A percentile compares a stretch with the other conserved stretches of the same genome.
Conservation (phyloP, 2,797 vertebrate species). For the Mus spretus region DNA sequence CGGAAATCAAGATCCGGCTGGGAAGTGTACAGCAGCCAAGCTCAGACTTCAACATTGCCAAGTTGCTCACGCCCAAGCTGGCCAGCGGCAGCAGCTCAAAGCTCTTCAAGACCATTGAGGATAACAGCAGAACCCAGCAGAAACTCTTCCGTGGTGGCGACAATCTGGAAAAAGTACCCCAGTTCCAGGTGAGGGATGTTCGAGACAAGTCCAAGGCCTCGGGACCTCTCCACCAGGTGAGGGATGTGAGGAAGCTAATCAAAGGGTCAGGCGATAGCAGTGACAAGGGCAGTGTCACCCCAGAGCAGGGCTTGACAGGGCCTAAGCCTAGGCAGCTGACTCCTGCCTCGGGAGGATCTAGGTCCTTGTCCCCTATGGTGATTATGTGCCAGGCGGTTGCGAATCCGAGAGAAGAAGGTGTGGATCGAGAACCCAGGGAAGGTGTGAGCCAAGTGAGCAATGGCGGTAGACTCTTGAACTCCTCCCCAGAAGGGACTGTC, state of each 20-base stretch:
- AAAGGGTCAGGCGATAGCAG: conserved; percentile 94
- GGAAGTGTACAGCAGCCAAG: conserved; percentile 92
- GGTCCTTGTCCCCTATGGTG: conserved; percentile 92
- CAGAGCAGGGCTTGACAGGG: conserved; percentile 89
- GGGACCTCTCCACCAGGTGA: conserved; percentile 96
- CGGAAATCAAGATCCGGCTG: conserved; percentile 96
- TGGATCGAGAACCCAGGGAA: conserved; percentile 78
- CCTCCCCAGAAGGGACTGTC: conserved; percentile 88
- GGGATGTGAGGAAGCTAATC: conserved; percentile 97
- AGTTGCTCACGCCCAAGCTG: conserved; percentile 95
- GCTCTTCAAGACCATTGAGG: conserved; percentile 88
- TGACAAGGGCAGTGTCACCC: conserved; percentile 87
- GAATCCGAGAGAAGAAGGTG: conserved; percentile 87
- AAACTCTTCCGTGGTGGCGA: conserved; percentile 89
- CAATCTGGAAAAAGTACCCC: conserved; percentile 92
- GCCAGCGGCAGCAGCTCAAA: conserved; percentile 86
- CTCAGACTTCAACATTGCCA: conserved; percentile 94
- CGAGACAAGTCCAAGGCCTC: conserved; percentile 94
- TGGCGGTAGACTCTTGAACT: conserved; percentile 55
- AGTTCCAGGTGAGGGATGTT: conserved; percentile 95
- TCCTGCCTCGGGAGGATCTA: conserved; percentile 83
- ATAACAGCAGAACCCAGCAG: conserved; percentile 87
- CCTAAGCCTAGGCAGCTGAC: conserved; percentile 88
- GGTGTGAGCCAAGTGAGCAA: not conserved
- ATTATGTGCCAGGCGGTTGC: conserved; percentile 96